Base-by-base conservation (phyloP, 2,888 invertebrate species). In the Aphodius sticticus region DNA sequence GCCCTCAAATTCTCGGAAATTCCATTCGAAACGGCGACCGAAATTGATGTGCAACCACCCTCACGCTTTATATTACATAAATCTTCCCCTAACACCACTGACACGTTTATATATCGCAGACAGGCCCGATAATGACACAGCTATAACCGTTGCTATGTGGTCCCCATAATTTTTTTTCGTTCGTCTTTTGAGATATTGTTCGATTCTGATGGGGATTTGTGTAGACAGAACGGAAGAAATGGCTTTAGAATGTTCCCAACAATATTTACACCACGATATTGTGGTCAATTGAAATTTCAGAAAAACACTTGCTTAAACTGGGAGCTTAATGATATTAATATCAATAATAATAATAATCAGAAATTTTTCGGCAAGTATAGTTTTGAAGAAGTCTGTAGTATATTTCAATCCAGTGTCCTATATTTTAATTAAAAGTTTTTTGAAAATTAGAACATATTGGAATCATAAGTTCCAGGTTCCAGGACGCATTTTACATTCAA, bases 31-130 rank as follows among this genome's bases (percentile, higher is more conserved):
- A 53, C 53, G 53, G 53, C 12, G 53, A 53, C 53, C 53, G 53
- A 53, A 53, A 53, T 53, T 53, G 53, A 53, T 53, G 53, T 53
- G 53, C 53, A 53, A 53, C 53, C 53, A 71, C 71, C 71, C 71
- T 71, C 71, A 16, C 74, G 36, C 36, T 35, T 74, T 74, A 74
- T 74, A 74, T 74, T 74, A 74, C 74, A 74, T 74, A 74, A 74
- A 74, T 74, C 74, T 74, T 74, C 36, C 35, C 53, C 53, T 53
- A 53, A 53, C 53, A 53, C 53, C 53, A 53, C 53, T 53, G 53
- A 53, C 53, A 53, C 53, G 53, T 53, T 53, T 53, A 53, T 53
- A 53, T 53, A 53, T 53, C 53, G 53, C 53, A 53, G 53, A 53
- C 53, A 53, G 53, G 53, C 53, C 53, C 53, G 53, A 53, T 53